These are phyloP conservation scores for Pipistrellus pygmaeus DNA, from an alignment of 2,797 vertebrate species.

Conservation along the genomic window DNA sequence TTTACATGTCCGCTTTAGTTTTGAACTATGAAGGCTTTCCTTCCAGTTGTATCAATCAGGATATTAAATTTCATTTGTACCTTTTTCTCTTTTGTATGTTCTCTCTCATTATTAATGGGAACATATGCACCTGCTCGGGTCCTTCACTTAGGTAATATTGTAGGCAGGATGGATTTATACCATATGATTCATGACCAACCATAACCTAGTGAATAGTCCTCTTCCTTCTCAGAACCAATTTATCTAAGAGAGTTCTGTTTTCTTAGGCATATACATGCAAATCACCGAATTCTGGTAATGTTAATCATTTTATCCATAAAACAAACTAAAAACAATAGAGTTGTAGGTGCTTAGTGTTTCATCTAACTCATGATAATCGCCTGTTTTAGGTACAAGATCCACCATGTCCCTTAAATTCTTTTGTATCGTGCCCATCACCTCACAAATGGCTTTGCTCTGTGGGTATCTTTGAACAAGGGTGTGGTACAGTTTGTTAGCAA, in stretches of 20 bases:
- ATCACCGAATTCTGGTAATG: not conserved
- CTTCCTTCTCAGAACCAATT: slow-evolving; percentile 60
- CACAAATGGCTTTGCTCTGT: slow-evolving; percentile 21
- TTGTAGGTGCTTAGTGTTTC: not conserved
- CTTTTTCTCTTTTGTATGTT: slow-evolving; percentile 44
- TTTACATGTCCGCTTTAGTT: slow-evolving; percentile 28
- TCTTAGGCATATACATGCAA: slow-evolving; percentile 28
- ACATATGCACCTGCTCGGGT: not conserved
- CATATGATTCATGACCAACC: slow-evolving; percentile 10
- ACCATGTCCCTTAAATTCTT: not conserved
- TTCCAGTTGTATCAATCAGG: slow-evolving; percentile 12
- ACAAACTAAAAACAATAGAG: not conserved
- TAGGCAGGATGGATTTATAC: slow-evolving; percentile 17
- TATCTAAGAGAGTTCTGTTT: slow-evolving; percentile 55
- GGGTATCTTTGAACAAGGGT: slow-evolving; percentile 5
- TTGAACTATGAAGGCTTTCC: slow-evolving; percentile 46
- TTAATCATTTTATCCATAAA: not conserved
- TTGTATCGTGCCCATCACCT: not conserved
- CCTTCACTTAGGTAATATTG: slow-evolving; percentile 11
- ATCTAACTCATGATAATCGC: not conserved
- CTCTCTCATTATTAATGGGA: slow-evolving; percentile 56
- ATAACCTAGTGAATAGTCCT: slow-evolving; percentile 58
- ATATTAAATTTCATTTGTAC: slow-evolving; percentile 35
- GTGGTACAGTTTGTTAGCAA: not conserved
- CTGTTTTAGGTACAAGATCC: not conserved